phyloP scores from a whole-genome alignment of 2,113 vertebrate genomes.

The Gymnobelideus leadbeateri region DNA sequence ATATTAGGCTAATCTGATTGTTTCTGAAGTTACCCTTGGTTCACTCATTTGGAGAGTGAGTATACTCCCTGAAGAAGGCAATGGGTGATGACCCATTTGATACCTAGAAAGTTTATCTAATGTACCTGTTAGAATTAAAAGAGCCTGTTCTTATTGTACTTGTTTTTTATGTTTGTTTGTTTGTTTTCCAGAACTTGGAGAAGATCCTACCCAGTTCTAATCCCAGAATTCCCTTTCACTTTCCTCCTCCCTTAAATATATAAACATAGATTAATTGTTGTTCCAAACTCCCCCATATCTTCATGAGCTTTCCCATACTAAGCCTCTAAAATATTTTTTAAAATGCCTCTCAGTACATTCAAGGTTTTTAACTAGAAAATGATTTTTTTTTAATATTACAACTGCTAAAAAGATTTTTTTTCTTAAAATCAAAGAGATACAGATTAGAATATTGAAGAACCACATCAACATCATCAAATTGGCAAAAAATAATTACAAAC shows the following conservation, averaged over 20 bases:
- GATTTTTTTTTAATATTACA: background rate
- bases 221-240: background rate
- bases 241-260: background rate
- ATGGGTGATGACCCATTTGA: background rate
- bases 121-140: background rate
- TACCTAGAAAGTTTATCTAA: background rate
- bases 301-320: background rate
- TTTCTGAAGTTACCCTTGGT: background rate
- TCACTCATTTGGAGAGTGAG: background rate
- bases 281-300: background rate
- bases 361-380: background rate
- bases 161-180: background rate
- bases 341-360: background rate
- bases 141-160: background rate
- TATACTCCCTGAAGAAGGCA: background rate
- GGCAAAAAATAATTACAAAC: background rate
- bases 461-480: background rate
- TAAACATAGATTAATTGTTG: background rate
- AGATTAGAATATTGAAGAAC: background rate
- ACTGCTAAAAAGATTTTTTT: background rate
- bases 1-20: background rate
- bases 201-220: background rate
- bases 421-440: background rate
- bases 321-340: background rate
- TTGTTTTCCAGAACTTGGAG: background rate